Conservation (phyloP, 2,113 vertebrate genomes). For the Trogon surrucura region DNA sequence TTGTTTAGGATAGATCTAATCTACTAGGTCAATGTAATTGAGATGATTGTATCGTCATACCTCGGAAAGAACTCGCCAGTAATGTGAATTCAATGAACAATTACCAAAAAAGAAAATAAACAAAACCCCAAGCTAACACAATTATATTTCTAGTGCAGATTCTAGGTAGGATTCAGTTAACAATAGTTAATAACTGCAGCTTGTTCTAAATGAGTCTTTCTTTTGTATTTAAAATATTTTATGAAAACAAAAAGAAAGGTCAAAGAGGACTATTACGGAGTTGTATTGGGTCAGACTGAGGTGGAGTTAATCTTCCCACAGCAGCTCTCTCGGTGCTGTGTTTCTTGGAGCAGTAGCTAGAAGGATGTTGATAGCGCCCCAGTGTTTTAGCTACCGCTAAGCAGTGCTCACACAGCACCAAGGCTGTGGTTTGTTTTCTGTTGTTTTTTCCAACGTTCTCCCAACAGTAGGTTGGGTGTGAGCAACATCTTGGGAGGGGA, state of each 20-base stretch:
- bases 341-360: too few relatives aligned
- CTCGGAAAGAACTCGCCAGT: neutral
- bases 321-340: too few relatives aligned
- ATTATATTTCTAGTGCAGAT: neutral
- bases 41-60: neutral
- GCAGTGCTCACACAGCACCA: too few relatives aligned
- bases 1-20: neutral
- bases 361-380: too few relatives aligned
- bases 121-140: neutral
- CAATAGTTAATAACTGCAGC: too few relatives aligned
- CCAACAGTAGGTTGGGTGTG: too few relatives aligned
- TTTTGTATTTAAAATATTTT: neutral
- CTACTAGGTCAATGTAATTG: neutral
- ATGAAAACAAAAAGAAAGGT: neutral
- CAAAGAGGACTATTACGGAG: neutral
- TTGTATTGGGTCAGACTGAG: too few relatives aligned
- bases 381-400: too few relatives aligned
- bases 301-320: too few relatives aligned
- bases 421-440: too few relatives aligned
- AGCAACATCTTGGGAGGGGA: too few relatives aligned
- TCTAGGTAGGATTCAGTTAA: neutral
- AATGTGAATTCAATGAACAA: neutral
- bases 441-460: too few relatives aligned
- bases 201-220: neutral
- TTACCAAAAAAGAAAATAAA: neutral